Conservation (phyloP, 2,888 invertebrate species). For the Cryptus viduatorius region DNA sequence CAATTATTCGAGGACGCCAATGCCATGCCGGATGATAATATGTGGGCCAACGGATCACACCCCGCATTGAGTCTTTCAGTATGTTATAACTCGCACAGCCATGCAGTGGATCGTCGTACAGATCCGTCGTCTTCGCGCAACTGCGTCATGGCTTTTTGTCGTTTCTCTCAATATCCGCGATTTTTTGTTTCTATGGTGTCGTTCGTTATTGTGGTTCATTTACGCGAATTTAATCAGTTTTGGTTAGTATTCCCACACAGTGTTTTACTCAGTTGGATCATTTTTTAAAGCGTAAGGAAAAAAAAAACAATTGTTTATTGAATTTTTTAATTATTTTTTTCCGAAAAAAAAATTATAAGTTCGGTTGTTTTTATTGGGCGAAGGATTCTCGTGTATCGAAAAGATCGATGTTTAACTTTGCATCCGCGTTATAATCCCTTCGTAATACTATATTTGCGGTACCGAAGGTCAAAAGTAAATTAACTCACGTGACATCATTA, state of each 20-base stretch:
- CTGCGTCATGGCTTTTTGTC: constrained; percentile 50
- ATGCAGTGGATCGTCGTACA: constrained; percentile 61
- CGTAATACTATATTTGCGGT: constrained; percentile 7
- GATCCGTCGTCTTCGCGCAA: constrained; percentile 54
- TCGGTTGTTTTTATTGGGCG: background rate
- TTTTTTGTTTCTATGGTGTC: constrained; percentile 65
- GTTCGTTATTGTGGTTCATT: constrained; percentile 75
- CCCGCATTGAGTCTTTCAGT: constrained; percentile 28
- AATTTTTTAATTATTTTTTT: too few relatives aligned
- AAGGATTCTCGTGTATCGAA: background rate
- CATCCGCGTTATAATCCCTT: background rate
- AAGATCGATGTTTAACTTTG: background rate
- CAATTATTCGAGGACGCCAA: constrained; percentile 59
- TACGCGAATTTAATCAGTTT: constrained; percentile 73
- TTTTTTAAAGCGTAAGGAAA: too few relatives aligned
- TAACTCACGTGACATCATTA: constrained; percentile 20
- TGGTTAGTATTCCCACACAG: constrained; percentile 72
- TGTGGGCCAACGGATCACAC: constrained; percentile 59
- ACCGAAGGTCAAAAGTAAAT: constrained; percentile 2
- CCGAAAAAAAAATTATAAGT: too few relatives aligned
- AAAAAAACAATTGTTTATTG: too few relatives aligned
- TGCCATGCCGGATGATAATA: constrained; percentile 63
- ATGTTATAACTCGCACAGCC: constrained; percentile 33
- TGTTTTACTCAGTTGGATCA: too few relatives aligned
- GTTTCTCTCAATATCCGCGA: constrained; percentile 35